These are phyloP conservation scores for Camptogramma bilineatum DNA, from an alignment of 2,888 invertebrate genomes.

Conservation along the genomic window DNA sequence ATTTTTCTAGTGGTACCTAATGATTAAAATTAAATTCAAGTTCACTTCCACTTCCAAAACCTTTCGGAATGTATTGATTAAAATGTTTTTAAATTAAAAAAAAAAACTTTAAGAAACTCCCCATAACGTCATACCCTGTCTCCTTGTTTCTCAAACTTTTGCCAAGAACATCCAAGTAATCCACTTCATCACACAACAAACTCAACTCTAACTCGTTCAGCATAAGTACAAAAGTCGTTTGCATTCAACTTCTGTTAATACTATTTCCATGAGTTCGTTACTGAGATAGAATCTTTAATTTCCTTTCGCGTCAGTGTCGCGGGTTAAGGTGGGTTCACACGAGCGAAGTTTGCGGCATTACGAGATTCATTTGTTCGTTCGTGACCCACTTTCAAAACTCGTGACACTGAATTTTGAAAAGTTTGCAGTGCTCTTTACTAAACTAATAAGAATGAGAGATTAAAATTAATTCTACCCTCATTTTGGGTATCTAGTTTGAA, in stretches of 20 bases:
- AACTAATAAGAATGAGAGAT: slow-evolving; percentile 9
- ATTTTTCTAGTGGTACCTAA: no score
- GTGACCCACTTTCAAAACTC: slow-evolving; percentile 26
- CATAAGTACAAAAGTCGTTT: slow-evolving; percentile 43
- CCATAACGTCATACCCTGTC: slow-evolving; percentile 9
- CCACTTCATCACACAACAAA: slow-evolving; percentile 17
- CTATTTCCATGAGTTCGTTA: slow-evolving; percentile 68
- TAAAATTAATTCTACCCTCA: slow-evolving; percentile 4
- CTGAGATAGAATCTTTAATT: slow-evolving; percentile 81
- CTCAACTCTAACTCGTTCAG: slow-evolving; percentile 26
- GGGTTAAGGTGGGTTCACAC: slow-evolving; percentile 29
- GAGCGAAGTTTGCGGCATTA: slow-evolving; percentile 35
- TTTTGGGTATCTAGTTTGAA: neutral
- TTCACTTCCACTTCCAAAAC: no score
- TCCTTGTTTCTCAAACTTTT: slow-evolving; percentile 21
- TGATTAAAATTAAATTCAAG: no score
- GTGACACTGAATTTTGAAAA: slow-evolving; percentile 12
- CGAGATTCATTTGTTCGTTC: slow-evolving; percentile 28
- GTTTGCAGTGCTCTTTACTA: slow-evolving; percentile 1
- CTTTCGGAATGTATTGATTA: no score
- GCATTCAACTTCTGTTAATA: slow-evolving; percentile 59
- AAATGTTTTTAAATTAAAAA: neutral
- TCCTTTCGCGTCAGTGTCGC: slow-evolving; percentile 66
- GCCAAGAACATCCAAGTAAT: slow-evolving; percentile 9
- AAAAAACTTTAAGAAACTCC: neutral